phyloP scores from a whole-genome alignment of 2,888 invertebrate genomes.

The Balanococcus diminutus region DNA sequence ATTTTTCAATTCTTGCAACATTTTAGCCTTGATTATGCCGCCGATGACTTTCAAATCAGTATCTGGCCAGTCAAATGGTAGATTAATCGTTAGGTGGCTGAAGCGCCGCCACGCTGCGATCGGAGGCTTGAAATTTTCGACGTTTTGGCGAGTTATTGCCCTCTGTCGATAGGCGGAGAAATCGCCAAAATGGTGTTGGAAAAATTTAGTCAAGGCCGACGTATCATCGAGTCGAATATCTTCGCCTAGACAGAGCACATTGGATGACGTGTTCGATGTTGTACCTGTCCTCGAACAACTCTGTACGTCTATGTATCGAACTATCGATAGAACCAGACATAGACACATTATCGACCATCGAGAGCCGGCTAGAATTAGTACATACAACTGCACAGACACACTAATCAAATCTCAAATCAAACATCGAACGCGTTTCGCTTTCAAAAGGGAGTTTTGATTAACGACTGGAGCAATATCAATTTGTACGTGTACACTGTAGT shows the following conservation, averaged over 20 bases:
- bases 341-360: neutral
- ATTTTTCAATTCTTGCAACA: neutral
- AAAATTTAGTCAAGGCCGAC: neutral
- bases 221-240: neutral
- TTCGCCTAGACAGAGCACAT: no score
- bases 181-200: neutral
- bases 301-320: no score
- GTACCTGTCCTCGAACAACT: no score
- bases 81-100: neutral
- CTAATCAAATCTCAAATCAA: constrained; percentile 7
- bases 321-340: no score
- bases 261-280: no score
- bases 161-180: neutral
- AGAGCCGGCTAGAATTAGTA: neutral
- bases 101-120: neutral
- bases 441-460: neutral
- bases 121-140: neutral
- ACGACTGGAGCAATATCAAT: neutral
- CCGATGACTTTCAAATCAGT: neutral
- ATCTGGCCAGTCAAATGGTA: neutral
- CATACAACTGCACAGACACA: neutral
- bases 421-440: neutral
- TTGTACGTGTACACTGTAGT: neutral
- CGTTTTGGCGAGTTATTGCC: neutral
- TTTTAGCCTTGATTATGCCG: neutral